Evolutionary conservation across 2,113 vertebrate species (phyloP).

Genomic region (Melanocharis versteri): DNA sequence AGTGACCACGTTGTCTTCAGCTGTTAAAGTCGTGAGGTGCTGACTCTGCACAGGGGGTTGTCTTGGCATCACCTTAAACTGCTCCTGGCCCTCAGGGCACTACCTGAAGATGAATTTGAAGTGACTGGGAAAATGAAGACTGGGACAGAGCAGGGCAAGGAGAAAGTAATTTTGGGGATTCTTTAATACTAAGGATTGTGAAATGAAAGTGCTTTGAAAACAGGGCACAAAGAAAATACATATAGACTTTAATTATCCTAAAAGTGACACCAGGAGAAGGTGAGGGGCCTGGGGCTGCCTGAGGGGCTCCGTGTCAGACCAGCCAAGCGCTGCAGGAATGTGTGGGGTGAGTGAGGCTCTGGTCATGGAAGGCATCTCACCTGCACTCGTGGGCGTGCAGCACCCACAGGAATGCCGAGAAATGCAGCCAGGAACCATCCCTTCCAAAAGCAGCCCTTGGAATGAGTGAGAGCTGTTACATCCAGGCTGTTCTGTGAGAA

Average conservation of each 20-base stretch:
- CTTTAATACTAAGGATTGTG: neutral
- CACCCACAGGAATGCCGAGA: accelerated
- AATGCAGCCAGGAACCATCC: neutral
- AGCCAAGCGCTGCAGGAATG: neutral
- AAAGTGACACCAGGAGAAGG: neutral
- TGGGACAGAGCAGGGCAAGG: neutral
- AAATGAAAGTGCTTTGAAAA: neutral
- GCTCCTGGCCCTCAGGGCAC: neutral
- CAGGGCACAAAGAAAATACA: neutral
- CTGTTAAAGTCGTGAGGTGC: neutral
- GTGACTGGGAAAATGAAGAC: neutral
- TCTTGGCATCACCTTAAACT: neutral
- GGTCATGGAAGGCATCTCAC: neutral
- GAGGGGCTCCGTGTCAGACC: neutral
- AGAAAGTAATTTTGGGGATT: neutral
- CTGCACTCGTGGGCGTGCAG: accelerated
- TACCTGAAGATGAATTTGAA: neutral
- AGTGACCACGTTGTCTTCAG: neutral
- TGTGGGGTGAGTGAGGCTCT: neutral
- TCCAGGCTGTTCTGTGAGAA: neutral
- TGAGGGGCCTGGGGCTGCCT: neutral
- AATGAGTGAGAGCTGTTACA: neutral
- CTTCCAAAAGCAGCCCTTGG: neutral
- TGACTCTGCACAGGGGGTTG: neutral
- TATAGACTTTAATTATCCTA: neutral